phyloP scores from a whole-genome alignment of 2,113 vertebrate genomes.

The Solea solea region DNA sequence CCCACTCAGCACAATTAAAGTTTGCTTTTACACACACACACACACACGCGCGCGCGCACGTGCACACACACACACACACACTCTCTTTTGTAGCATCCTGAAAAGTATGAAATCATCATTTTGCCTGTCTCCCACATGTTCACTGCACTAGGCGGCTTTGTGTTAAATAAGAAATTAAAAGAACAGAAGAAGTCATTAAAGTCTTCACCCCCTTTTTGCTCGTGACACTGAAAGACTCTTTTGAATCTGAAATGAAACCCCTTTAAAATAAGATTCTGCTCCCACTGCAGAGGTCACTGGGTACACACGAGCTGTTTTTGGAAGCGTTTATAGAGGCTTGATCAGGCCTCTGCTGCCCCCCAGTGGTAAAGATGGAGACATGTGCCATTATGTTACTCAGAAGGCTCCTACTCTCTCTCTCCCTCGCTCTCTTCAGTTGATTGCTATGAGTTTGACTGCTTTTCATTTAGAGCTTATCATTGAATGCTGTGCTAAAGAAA shows the following conservation, averaged over 20 bases:
- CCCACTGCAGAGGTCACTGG: slow-evolving; percentile 62
- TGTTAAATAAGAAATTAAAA: slow-evolving; percentile 6
- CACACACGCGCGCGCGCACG: no score
- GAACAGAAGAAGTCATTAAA: slow-evolving; percentile 10
- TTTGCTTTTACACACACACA: slow-evolving; percentile 10
- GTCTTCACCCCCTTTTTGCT: not conserved
- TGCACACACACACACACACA: slow-evolving; percentile 16
- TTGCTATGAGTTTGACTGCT: not conserved
- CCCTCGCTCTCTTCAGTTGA: not conserved
- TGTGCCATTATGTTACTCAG: not conserved
- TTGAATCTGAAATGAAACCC: slow-evolving; percentile 34
- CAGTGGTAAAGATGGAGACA: slow-evolving; percentile 25
- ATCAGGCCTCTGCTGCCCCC: slow-evolving; percentile 62
- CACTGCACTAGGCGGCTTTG: slow-evolving; percentile 4
- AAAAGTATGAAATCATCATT: slow-evolving; percentile 69
- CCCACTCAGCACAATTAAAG: slow-evolving; percentile 56
- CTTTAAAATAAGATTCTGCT: slow-evolving; percentile 40
- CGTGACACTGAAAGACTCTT: slow-evolving; percentile 12
- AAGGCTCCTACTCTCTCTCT: not conserved
- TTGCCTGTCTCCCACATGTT: slow-evolving; percentile 20
- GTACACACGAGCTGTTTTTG: slow-evolving; percentile 57
- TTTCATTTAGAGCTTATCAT: not conserved
- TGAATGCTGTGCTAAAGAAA: not conserved
- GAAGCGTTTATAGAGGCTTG: slow-evolving; percentile 41
- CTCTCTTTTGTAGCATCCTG: slow-evolving; percentile 38